These are phyloP conservation scores for Drosophila funebris DNA, from an alignment of 1,140 invertebrate genomes.

Conservation along the genomic window DNA sequence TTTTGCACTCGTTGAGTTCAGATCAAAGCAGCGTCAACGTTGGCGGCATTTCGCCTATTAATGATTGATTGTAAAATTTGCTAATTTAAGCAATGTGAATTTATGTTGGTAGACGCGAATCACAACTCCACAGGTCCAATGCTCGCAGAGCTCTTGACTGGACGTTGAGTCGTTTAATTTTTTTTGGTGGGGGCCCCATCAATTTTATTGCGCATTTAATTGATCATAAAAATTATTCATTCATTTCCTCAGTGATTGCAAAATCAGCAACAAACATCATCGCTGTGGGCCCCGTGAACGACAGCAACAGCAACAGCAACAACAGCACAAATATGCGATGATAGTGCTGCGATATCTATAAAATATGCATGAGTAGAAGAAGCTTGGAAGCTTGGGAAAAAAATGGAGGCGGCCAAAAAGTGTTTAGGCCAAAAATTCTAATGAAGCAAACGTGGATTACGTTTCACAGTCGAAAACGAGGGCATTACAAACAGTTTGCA, in stretches of 20 bases:
- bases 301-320: slow-evolving; percentile 9
- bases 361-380: slow-evolving; percentile 62
- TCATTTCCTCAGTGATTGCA: slow-evolving; percentile 64
- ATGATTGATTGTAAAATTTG: slow-evolving; percentile 80
- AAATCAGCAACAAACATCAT: slow-evolving; percentile 56
- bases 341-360: slow-evolving; percentile 64
- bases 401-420: slow-evolving; percentile 42
- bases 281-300: slow-evolving; percentile 42
- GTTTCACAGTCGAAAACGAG: slow-evolving; percentile 19
- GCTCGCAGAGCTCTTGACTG: slow-evolving; percentile 1
- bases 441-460: slow-evolving; percentile 54
- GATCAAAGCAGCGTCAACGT: slow-evolving; percentile 58
- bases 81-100: slow-evolving; percentile 80
- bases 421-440: slow-evolving; percentile 53
- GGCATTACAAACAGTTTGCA: slow-evolving; percentile 22
- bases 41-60: slow-evolving; percentile 55
- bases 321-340: slow-evolving; percentile 45
- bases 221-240: slow-evolving; percentile 81
- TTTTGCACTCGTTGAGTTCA: slow-evolving; percentile 42
- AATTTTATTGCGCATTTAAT: slow-evolving; percentile 80
- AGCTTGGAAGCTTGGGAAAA: slow-evolving; percentile 43
- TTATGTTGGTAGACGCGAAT: slow-evolving; percentile 54
- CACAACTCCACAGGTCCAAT: background rate
- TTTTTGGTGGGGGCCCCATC: slow-evolving; percentile 50
- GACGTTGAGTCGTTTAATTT: slow-evolving; percentile 21